These are phyloP conservation scores for Zophobas atratus DNA, from an alignment of 1,140 invertebrate species.

Conservation along the genomic window DNA sequence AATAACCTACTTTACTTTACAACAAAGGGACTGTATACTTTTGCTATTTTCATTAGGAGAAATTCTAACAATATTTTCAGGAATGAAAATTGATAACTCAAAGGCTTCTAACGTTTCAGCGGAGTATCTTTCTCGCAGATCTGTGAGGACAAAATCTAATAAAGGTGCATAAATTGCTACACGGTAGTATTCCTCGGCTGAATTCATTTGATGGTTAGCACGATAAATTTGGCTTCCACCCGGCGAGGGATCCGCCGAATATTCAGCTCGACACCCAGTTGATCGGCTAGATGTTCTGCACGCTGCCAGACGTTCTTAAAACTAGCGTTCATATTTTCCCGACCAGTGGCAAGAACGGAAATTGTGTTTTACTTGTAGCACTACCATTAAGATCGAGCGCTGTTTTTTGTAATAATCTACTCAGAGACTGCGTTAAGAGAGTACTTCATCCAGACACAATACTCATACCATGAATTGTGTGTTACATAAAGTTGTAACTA, in stretches of 20 bases:
- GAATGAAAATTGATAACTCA: slow-evolving; percentile 18
- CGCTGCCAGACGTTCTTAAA: not conserved
- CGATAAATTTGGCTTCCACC: slow-evolving; percentile 6
- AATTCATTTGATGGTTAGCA: not conserved
- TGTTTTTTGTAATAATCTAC: slow-evolving; percentile 1
- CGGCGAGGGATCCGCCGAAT: not conserved
- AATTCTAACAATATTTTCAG: slow-evolving; percentile 6
- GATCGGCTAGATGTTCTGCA: slow-evolving; percentile 15
- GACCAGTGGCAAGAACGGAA: slow-evolving; percentile 9
- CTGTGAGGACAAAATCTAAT: slow-evolving; percentile 13
- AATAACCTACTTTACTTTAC: not conserved
- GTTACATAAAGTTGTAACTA: slow-evolving; percentile 5
- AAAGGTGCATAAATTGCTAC: not conserved
- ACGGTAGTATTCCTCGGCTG: slow-evolving; percentile 10
- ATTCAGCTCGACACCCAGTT: slow-evolving; percentile 20
- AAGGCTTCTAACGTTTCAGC: not conserved
- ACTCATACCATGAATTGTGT: slow-evolving; percentile 8
- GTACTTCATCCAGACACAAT: slow-evolving; percentile 9
- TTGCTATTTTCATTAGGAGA: slow-evolving; percentile 21
- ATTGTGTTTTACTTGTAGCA: slow-evolving; percentile 18
- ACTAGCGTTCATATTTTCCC: slow-evolving; percentile 10
- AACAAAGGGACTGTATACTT: slow-evolving; percentile 1
- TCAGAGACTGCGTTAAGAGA: slow-evolving; percentile 22
- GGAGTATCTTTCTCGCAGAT: slow-evolving; percentile 4
- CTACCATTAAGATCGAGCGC: slow-evolving; percentile 18